Base-by-base conservation (phyloP, 2,888 invertebrate species). In the Archips xylosteana region DNA sequence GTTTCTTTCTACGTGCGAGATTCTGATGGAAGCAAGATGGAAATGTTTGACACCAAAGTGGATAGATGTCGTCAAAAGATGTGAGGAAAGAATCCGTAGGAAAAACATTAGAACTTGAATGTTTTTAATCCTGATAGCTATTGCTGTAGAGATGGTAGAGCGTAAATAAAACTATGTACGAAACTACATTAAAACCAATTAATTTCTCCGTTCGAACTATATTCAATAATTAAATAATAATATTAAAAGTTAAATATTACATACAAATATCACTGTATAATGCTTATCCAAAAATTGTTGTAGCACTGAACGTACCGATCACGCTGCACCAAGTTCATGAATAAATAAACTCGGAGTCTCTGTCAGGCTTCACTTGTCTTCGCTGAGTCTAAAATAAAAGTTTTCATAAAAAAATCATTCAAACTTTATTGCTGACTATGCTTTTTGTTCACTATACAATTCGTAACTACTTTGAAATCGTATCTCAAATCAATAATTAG, bases 191-290 rank as follows among this genome's bases (percentile, higher is more conserved):
- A 2, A 49, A 49, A 49, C 13, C 13, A 13, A n/a, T 49, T n/a
- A 45, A 1, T 23, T 23, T 0, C 45, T 2, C 45, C 10, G 45
- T 45, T 6, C 15, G 8, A 54, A 23, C 12, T 54, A 23, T 23
- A 54, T 54, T 54, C 54, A 32, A 2, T 12, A 32, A 32, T 3
- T 23, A 32, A 32, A 10, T 32, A 12, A 23, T 6, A 10, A 54
- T 57, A 32, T 12, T 57, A 57, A 57, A 57, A 57, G 57, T 32
- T 57, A 51, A 36, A 51, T n/a, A 65, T 51, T 51, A 64, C 15
- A 65, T 65, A 71, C 63, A 59, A 71, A 71, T 71, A 39, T 65
- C 70, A 71, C 70, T 71, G 70, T 71, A 71, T 71, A 71, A 65
- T 59, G 59, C 70, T 71, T 71, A 65, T 71, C 23, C 70, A 36